Percentiles rank a stretch among this genome's conserved stretches.
phyloP scores from a whole-genome alignment of 2,888 invertebrate genomes.

The Boloria euphrosyne region DNA sequence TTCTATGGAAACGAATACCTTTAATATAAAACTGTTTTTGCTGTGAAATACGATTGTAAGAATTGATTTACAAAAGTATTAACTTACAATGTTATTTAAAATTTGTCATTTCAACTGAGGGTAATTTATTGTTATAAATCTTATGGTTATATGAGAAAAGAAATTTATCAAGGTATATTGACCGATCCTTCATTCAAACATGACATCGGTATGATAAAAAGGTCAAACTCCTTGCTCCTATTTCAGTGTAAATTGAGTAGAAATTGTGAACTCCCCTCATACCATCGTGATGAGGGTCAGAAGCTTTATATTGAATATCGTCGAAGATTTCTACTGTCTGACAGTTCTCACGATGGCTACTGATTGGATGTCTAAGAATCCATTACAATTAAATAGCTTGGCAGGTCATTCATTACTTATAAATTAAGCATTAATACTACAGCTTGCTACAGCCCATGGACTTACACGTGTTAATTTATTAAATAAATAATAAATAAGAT shows the following conservation, averaged over 20 bases:
- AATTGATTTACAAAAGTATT: too few species aligned
- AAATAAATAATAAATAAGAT: too few species aligned
- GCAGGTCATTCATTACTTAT: slow-evolving; percentile 1
- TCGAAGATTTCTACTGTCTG: slow-evolving; percentile 33
- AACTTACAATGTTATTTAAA: too few species aligned
- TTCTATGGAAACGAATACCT: too few species aligned
- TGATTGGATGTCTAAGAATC: slow-evolving; percentile 2
- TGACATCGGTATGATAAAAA: slow-evolving; percentile 30
- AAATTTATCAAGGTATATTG: slow-evolving; percentile 15
- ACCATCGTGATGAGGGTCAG: slow-evolving; percentile 33
- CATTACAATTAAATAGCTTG: slow-evolving; percentile 5
- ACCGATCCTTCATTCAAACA: slow-evolving; percentile 16
- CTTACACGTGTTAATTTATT: too few species aligned
- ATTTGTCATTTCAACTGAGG: neutral
- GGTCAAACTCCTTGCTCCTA: slow-evolving; percentile 34
- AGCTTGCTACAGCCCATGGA: too few species aligned
- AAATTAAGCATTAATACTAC: neutral
- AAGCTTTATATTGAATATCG: slow-evolving; percentile 33
- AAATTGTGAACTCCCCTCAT: slow-evolving; percentile 28
- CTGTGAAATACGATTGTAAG: too few species aligned
- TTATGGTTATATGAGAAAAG: slow-evolving; percentile 10
- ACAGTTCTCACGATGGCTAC: slow-evolving; percentile 21
- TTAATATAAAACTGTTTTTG: too few species aligned
- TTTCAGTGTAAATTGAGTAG: slow-evolving; percentile 33
- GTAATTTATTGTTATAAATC: neutral